A percentile compares a stretch with the other conserved stretches of the same genome.
These are phyloP conservation scores for Adoxophyes honmai DNA, from an alignment of 1,140 invertebrate genomes.

Conservation along the genomic window DNA sequence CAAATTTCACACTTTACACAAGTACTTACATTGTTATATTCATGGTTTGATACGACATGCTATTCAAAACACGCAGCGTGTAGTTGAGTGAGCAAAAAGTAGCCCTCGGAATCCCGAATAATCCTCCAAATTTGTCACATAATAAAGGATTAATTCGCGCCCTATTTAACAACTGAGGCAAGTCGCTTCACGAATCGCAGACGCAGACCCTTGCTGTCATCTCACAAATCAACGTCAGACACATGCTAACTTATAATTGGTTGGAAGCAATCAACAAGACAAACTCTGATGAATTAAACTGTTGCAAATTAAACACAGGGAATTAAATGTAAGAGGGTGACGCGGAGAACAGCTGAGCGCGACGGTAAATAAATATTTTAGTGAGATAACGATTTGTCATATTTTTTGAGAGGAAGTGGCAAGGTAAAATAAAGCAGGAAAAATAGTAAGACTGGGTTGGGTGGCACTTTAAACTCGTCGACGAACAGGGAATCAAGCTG, in stretches of 20 bases:
- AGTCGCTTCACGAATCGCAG: slow-evolving; percentile 5
- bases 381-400: too few relatives aligned
- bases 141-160: slow-evolving; percentile 12
- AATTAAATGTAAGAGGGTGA: slow-evolving; percentile 23
- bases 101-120: neutral
- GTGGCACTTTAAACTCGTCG: too few relatives aligned
- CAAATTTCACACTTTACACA: too few relatives aligned
- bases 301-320: slow-evolving; percentile 58
- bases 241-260: slow-evolving; percentile 63
- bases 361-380: slow-evolving; percentile 7
- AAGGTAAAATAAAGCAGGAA: too few relatives aligned
- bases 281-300: slow-evolving; percentile 66
- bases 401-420: too few relatives aligned
- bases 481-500: too few relatives aligned
- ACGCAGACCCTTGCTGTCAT: slow-evolving; percentile 30
- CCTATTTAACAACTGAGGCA: slow-evolving; percentile 12
- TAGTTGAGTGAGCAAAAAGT: slow-evolving; percentile 10
- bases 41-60: too few relatives aligned
- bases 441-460: too few relatives aligned
- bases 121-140: slow-evolving; percentile 4
- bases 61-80: neutral
- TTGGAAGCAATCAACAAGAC: slow-evolving; percentile 59
- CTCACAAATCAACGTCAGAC: slow-evolving; percentile 61
- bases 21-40: too few relatives aligned
- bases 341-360: neutral